Evolutionary conservation across 1,140 invertebrate genomes (phyloP).

Genomic region (Hyles vespertilio): DNA sequence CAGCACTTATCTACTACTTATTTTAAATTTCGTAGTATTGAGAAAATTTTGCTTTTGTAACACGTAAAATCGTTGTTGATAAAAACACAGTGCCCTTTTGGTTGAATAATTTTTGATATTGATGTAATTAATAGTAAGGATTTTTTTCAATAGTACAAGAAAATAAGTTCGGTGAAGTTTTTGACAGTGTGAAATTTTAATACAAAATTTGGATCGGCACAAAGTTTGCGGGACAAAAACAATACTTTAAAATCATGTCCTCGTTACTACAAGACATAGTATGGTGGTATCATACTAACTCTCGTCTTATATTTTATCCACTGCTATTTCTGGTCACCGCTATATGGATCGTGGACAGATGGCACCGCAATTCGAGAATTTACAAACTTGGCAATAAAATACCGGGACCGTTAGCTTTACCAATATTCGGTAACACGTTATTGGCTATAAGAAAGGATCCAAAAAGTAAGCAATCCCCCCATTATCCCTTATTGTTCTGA

Average conservation of each 20-base stretch:
- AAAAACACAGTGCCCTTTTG: too few relatives aligned
- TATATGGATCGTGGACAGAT: slow-evolving; percentile 54
- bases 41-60: too few relatives aligned
- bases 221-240: too few relatives aligned
- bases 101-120: too few relatives aligned
- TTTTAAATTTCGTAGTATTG: too few relatives aligned
- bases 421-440: slow-evolving; percentile 78
- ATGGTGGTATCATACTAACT: slow-evolving; percentile 20
- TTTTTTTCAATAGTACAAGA: too few relatives aligned
- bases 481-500: not conserved
- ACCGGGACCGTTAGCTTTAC: slow-evolving; percentile 73
- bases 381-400: slow-evolving; percentile 71
- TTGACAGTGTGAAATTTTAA: too few relatives aligned
- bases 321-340: slow-evolving; percentile 42
- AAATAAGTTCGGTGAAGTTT: too few relatives aligned
- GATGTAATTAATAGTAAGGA: too few relatives aligned
- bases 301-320: slow-evolving; percentile 49
- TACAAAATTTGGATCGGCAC: too few relatives aligned
- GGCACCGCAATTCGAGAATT: slow-evolving; percentile 56
- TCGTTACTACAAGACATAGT: slow-evolving; percentile 37
- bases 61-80: too few relatives aligned
- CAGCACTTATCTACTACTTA: too few relatives aligned
- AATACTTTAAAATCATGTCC: slow-evolving; percentile 37
- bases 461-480: slow-evolving; percentile 43
- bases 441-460: slow-evolving; percentile 73